Conservation (phyloP, 2,113 vertebrate genomes). For the Dunckerocampus dactyliophorus region DNA sequence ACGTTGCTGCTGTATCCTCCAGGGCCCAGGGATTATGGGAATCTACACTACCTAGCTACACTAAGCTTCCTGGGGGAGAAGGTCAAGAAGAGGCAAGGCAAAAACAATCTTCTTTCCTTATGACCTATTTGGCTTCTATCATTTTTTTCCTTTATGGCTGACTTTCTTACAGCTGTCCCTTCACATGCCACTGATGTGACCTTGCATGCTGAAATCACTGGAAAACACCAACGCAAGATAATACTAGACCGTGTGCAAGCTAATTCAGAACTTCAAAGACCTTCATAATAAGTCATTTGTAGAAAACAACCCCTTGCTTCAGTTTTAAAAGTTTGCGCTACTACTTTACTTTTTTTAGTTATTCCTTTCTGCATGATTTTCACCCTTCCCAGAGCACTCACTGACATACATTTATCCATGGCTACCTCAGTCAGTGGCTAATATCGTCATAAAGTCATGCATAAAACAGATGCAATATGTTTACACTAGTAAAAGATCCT, state of each 20-base stretch:
- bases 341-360: background rate
- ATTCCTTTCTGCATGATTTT: no score
- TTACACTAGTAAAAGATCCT: no score
- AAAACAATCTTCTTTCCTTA: conserved; percentile 40
- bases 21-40: conserved; percentile 49
- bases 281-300: background rate
- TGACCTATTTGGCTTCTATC: conserved; percentile 21
- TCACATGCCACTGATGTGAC: background rate
- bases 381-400: no score
- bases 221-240: conserved; percentile 3
- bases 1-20: conserved; percentile 33
- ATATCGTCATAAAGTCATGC: no score
- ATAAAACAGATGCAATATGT: no score
- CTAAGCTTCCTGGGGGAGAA: conserved; percentile 46
- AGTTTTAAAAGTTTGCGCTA: background rate
- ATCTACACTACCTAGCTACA: conserved; percentile 35
- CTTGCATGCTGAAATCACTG: conserved; percentile 2
- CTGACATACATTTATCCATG: no score
- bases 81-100: conserved; percentile 53
- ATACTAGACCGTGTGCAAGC: background rate
- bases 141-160: conserved; percentile 1
- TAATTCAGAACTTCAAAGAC: background rate
- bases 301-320: background rate
- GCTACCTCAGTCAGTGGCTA: no score
- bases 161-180: conserved; percentile 1